Evolutionary conservation across 2,113 vertebrate species (phyloP).

Genomic region (Pangasianodon hypophthalmus): DNA sequence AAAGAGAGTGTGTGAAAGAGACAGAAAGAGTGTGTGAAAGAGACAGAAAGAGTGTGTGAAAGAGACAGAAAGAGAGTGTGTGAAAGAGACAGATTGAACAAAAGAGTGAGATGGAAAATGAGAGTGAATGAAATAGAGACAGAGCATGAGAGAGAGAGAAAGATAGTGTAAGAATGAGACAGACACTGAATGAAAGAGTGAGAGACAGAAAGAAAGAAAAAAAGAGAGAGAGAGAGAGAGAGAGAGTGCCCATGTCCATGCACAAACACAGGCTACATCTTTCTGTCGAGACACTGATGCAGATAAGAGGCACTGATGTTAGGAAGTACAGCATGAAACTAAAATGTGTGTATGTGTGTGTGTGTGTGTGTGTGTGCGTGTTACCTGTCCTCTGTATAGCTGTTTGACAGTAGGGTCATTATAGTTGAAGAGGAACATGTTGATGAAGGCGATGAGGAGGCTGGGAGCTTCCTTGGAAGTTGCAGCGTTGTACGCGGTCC

Average conservation of each 20-base stretch:
- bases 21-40: no score
- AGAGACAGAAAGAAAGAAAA: background rate
- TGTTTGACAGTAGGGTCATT: constrained; percentile 75
- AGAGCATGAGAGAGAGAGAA: background rate
- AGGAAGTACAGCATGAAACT: background rate
- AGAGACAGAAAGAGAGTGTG: background rate
- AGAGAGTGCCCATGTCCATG: background rate
- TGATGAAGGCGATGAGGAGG: constrained; percentile 96
- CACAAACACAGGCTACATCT: background rate
- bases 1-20: no score
- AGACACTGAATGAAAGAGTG: no score
- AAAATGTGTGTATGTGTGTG: background rate
- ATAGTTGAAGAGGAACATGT: constrained; percentile 98
- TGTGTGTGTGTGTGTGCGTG: background rate
- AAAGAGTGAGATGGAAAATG: background rate
- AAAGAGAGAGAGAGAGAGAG: background rate
- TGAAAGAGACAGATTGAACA: background rate
- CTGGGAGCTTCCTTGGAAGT: constrained; percentile 87
- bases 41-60: background rate
- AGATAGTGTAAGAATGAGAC: background rate
- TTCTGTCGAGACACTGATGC: background rate
- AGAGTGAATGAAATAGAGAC: background rate
- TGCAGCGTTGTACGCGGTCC: constrained; percentile 81
- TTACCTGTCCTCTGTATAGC: constrained; percentile 93
- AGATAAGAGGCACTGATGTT: background rate